Conservation (phyloP, 1,140 invertebrate genomes). For the Apis laboriosa region DNA sequence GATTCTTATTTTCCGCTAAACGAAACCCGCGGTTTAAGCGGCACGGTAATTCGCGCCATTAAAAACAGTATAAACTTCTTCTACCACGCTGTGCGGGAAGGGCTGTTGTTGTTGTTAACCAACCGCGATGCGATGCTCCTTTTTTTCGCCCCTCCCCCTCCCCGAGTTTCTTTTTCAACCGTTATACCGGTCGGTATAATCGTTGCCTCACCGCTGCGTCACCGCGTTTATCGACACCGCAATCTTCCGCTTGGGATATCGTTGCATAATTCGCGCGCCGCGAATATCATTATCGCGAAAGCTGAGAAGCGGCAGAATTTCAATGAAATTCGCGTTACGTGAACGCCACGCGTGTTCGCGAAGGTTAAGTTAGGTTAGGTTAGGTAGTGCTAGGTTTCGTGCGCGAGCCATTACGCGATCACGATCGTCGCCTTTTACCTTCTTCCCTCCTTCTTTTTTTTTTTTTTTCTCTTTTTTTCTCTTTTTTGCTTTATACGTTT, state of each 20-base stretch:
- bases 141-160: background rate
- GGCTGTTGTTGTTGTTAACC: constrained; percentile 17
- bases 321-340: constrained; percentile 37
- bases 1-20: constrained; percentile 24
- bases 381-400: background rate
- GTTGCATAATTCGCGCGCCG: constrained; percentile 46
- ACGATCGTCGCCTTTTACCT: constrained; percentile 11
- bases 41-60: constrained; percentile 23
- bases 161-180: constrained; percentile 18
- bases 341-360: background rate
- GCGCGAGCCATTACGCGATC: constrained; percentile 18
- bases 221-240: constrained; percentile 39
- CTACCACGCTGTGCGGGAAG: background rate
- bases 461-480: too few species aligned
- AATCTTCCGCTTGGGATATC: constrained; percentile 35
- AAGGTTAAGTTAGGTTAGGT: too few species aligned
- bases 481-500: constrained; percentile 1
- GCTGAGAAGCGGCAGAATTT: constrained; percentile 40
- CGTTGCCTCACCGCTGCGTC: constrained; percentile 19
- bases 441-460: too few species aligned
- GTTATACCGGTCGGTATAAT: background rate
- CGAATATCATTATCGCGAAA: constrained; percentile 51
- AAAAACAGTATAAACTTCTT: constrained; percentile 22
- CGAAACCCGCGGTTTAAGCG: background rate
- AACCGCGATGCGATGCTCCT: background rate